Evolutionary conservation across 2,888 invertebrate genomes (phyloP), one percentile per base, ranked within the genome.

Genomic region (Cataglyphis livida): DNA sequence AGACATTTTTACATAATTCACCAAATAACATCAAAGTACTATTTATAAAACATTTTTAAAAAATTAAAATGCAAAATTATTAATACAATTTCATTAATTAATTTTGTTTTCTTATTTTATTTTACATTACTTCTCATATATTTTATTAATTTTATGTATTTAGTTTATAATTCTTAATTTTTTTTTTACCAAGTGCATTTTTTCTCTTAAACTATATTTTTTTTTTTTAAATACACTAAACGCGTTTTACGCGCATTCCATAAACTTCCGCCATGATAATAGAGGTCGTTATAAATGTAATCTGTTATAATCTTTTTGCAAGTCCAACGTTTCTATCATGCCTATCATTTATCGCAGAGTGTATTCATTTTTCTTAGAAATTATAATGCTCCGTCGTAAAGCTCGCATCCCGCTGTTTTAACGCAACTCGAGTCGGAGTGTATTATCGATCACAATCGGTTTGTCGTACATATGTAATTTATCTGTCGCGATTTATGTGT

Each of bases 381-480:
- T n/a, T 68, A 28, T 68, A 21, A 32, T n/a, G 32, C 66, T 66
- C 65, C 44, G 28, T 25, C 21, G 41, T 25, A 10, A 41, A 41
- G 15, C 15, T n/a, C 44, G 64, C 25, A 44, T 51, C 48, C 48
- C 68, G 68, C 68, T 68, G 48, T 68, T 51, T 68, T 51, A 68
- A 32, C 18, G 32, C 32, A 68, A 48, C 12, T 32, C 68, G n/a
- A 51, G 57, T 68, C 66, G 21, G 81, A 87, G 28, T 54, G 57
- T 79, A 82, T 82, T 79, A 87, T 87, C 87, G 82, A 87, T 87
- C 87, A 85, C 85, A 82, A 85, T 87, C 87, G 62, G 82, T 84
- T 87, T 84, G 81, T 87, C 82, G 71, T 61, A 79, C 51, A 81
- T 25, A 81, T 71, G 81, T 83, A 87, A 87, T 87, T 85, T 87